Conservation (phyloP, 2,797 vertebrate genomes). For the Trematomus bernacchii region DNA sequence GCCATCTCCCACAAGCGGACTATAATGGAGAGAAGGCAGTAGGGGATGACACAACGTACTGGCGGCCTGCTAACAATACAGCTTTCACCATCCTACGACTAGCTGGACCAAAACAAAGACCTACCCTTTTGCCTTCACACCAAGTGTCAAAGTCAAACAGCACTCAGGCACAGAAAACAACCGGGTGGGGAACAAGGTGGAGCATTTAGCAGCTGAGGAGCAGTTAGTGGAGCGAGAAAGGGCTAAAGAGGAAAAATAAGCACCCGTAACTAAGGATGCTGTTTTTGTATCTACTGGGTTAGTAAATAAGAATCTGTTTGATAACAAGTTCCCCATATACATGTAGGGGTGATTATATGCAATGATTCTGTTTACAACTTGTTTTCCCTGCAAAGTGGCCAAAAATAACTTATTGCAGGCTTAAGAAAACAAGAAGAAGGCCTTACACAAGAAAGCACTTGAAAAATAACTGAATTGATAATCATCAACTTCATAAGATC, state of each 20-base stretch:
- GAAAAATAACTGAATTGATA: neutral
- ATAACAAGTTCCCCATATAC: neutral
- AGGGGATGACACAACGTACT: constrained; percentile 50
- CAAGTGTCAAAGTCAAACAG: neutral
- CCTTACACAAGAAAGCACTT: neutral
- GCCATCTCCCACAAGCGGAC: too few relatives aligned
- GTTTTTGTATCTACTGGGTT: neutral
- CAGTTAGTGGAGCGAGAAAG: neutral
- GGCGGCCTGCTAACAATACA: constrained; percentile 50
- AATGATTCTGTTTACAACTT: neutral
- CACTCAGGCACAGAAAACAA: neutral
- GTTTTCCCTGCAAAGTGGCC: neutral
- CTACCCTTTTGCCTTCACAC: constrained; percentile 16
- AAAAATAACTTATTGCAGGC: neutral
- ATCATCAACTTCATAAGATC: neutral
- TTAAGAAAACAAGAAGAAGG: neutral
- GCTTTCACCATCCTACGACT: constrained; percentile 20
- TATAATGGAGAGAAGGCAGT: constrained; percentile 68
- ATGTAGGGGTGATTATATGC: neutral
- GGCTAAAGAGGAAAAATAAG: neutral
- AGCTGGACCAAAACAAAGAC: constrained; percentile 27
- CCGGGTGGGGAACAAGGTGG: neutral
- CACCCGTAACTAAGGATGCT: neutral
- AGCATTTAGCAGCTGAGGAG: neutral
- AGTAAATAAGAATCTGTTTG: neutral